phyloP scores from a whole-genome alignment of 2,888 invertebrate species.

The Morinoia aosen region DNA sequence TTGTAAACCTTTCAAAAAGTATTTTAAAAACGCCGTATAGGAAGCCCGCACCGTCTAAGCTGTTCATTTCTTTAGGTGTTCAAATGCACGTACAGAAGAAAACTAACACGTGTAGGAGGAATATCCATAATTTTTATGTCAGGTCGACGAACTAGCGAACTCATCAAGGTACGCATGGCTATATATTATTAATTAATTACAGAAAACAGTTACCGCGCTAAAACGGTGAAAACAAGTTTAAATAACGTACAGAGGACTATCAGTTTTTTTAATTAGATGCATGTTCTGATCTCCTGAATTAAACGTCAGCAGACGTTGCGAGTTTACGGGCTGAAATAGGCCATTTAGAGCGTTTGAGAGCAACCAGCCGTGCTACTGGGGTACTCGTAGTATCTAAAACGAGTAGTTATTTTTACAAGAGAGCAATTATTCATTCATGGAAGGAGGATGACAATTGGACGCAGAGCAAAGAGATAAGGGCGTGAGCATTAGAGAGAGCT shows the following conservation, averaged over 20 bases:
- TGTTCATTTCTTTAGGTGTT: no score
- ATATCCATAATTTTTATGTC: no score
- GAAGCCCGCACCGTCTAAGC: no score
- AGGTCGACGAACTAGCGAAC: not conserved
- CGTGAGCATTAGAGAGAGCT: conserved; percentile 17
- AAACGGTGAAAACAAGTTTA: not conserved
- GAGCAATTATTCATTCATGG: not conserved
- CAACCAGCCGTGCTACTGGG: not conserved
- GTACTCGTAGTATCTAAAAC: not conserved
- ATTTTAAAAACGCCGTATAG: no score
- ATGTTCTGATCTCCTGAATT: not conserved
- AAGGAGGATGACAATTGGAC: not conserved
- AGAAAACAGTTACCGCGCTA: not conserved
- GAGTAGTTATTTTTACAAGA: not conserved
- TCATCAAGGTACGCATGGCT: not conserved
- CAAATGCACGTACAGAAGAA: no score
- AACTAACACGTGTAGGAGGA: no score
- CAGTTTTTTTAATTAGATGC: not conserved
- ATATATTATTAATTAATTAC: not conserved
- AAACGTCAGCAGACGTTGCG: not conserved
- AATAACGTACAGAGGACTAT: not conserved
- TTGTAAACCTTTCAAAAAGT: no score
- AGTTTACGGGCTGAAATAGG: not conserved
- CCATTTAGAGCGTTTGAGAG: not conserved
- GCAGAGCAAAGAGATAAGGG: not conserved